Conservation (phyloP, 2,888 invertebrate genomes). For the Nezara viridula region DNA sequence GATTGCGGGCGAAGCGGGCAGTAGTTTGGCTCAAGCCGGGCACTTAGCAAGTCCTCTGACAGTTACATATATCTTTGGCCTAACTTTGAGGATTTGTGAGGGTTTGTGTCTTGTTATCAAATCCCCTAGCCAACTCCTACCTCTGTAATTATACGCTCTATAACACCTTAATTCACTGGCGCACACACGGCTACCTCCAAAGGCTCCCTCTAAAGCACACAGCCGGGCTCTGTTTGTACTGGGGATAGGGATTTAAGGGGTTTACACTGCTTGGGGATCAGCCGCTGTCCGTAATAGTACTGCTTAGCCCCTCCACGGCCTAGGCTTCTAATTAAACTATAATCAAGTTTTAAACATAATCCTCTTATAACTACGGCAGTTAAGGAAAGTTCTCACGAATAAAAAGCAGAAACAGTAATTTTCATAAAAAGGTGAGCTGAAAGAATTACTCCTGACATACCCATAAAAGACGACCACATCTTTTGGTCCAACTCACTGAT, state of each 20-base stretch:
- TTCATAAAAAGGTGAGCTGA: too few relatives aligned
- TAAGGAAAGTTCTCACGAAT: not conserved
- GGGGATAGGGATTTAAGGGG: constrained; percentile 42
- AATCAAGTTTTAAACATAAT: constrained; percentile 11
- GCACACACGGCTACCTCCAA: constrained; percentile 42
- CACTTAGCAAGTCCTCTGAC: constrained; percentile 48
- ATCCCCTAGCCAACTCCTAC: constrained; percentile 47
- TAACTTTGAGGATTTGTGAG: constrained; percentile 50
- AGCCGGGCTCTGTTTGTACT: constrained; percentile 33
- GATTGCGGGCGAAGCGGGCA: constrained; percentile 23
- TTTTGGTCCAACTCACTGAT: too few relatives aligned
- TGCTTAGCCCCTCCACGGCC: not conserved
- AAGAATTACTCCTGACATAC: too few relatives aligned
- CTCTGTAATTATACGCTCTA: constrained; percentile 51
- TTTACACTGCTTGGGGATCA: constrained; percentile 43
- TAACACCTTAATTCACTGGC: constrained; percentile 48
- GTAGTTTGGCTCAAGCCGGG: constrained; percentile 46
- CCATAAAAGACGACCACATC: too few relatives aligned
- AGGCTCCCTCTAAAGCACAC: constrained; percentile 40
- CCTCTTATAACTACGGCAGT: not conserved
- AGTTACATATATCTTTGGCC: constrained; percentile 49
- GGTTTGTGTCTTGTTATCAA: constrained; percentile 41
- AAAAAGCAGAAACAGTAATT: too few relatives aligned
- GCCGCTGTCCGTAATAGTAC: constrained; percentile 37
- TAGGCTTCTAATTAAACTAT: constrained; percentile 31